Evolutionary conservation across 1,140 invertebrate genomes (phyloP).

Genomic region (Cyrtorhinus lividipennis): DNA sequence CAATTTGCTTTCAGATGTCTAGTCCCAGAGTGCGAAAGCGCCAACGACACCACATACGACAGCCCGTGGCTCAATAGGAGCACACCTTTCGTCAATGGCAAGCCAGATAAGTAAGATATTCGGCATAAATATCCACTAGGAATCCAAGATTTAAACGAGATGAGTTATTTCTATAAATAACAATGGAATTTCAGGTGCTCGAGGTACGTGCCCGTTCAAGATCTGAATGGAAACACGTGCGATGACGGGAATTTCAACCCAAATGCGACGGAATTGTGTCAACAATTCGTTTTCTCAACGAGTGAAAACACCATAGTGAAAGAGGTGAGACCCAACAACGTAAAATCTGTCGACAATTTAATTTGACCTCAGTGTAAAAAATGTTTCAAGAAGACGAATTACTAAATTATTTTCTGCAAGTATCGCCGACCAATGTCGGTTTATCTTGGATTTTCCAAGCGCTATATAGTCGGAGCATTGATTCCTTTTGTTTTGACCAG

Average conservation of each 20-base stretch:
- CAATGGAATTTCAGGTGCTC: background rate
- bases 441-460: no score
- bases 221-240: background rate
- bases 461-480: conserved; percentile 20
- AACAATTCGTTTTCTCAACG: conserved; percentile 34
- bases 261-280: conserved; percentile 29
- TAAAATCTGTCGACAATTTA: no score
- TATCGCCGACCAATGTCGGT: no score
- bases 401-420: no score
- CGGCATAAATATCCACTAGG: background rate
- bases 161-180: background rate
- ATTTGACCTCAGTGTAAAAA: no score
- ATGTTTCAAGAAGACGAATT: no score
- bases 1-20: conserved; percentile 36
- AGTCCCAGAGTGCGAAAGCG: conserved; percentile 35
- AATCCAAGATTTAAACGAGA: background rate
- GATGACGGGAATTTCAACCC: conserved; percentile 8
- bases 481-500: no score
- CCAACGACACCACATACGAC: background rate
- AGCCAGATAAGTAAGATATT: conserved; percentile 12
- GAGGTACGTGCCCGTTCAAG: background rate
- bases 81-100: conserved; percentile 29
- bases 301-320: conserved; percentile 39
- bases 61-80: conserved; percentile 25
- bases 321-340: conserved; percentile 33